Conservation (phyloP, 2,113 vertebrate genomes). For the Galbula dea region DNA sequence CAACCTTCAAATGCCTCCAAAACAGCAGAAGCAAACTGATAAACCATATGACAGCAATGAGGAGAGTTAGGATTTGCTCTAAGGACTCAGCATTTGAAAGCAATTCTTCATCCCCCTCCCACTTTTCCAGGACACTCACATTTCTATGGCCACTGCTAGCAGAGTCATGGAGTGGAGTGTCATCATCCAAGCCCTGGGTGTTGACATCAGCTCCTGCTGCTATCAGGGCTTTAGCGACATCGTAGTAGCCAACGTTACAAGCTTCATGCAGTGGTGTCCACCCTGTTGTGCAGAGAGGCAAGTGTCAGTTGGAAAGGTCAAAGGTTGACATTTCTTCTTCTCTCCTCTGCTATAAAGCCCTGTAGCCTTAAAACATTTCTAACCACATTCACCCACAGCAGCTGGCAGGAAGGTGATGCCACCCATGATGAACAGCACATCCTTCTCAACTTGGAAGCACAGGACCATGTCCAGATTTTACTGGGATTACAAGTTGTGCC, state of each 20-base stretch:
- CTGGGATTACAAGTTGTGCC: background rate
- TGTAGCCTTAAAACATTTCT: background rate
- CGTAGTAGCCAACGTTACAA: slow-evolving; percentile 96
- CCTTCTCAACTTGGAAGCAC: background rate
- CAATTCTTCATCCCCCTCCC: background rate
- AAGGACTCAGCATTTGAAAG: background rate
- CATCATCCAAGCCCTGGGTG: slow-evolving; percentile 95
- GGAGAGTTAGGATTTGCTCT: background rate
- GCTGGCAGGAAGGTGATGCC: background rate
- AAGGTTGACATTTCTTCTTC: background rate
- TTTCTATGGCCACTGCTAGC: slow-evolving; percentile 96
- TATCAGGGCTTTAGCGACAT: slow-evolving; percentile 95
- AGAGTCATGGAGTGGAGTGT: slow-evolving; percentile 96
- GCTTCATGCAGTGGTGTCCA: slow-evolving; percentile 99
- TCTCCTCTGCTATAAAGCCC: background rate
- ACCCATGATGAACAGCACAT: background rate
- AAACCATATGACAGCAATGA: background rate
- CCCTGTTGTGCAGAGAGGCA: slow-evolving; percentile 66
- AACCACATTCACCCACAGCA: background rate
- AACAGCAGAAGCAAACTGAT: background rate
- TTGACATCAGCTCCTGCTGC: slow-evolving; percentile 96
- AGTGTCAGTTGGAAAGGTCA: background rate
- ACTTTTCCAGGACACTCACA: slow-evolving; percentile 70
- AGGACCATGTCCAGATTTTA: background rate
- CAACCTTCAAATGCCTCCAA: background rate